phyloP scores from a whole-genome alignment of 2,113 vertebrate species.

The Labrus mixtus region DNA sequence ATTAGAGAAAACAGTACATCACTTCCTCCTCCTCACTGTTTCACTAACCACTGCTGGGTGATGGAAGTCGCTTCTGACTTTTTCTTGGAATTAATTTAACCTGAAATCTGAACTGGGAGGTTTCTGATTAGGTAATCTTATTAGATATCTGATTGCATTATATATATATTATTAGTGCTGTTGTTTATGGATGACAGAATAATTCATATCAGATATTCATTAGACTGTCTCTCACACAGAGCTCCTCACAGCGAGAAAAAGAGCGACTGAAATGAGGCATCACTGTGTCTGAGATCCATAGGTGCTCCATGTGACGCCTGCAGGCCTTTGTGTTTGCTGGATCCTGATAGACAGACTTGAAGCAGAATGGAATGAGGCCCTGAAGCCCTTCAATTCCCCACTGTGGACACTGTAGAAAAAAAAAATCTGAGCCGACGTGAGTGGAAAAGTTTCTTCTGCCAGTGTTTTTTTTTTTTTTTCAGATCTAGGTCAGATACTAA shows the following conservation, averaged over 20 bases:
- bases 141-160: neutral
- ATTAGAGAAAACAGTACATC: no score
- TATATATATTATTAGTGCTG: neutral
- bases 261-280: constrained; percentile 58
- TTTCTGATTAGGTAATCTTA: no score
- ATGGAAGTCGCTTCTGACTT: no score
- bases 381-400: constrained; percentile 19
- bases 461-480: neutral
- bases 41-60: no score
- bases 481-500: constrained; percentile 31
- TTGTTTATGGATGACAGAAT: neutral
- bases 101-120: no score
- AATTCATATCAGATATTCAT: neutral
- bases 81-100: no score
- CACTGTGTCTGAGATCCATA: constrained; percentile 19
- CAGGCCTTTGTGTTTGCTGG: constrained; percentile 23
- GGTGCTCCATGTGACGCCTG: constrained; percentile 13
- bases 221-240: neutral
- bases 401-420: neutral
- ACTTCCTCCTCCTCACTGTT: no score
- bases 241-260: constrained; percentile 8
- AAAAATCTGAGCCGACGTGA: neutral
- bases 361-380: constrained; percentile 15
- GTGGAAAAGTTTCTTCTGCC: neutral
- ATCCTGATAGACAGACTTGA: constrained; percentile 32